Base-by-base conservation (phyloP, 2,797 vertebrate genomes). In the Phataginus tetradactyla region DNA sequence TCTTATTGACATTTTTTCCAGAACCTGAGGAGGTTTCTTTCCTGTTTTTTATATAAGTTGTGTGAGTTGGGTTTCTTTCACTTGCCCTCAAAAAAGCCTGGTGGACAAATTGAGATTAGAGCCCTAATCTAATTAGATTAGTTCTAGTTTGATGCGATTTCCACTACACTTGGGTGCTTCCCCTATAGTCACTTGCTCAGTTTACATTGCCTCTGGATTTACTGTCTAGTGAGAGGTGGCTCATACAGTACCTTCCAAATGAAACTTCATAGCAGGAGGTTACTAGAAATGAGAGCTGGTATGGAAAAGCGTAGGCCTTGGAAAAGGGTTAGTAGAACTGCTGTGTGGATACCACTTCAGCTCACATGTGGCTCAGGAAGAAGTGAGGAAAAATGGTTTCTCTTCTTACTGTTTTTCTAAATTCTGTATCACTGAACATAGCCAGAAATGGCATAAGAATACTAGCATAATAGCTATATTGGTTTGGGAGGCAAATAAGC, bases 1-100 rank as follows among this genome's bases (percentile, higher is more conserved):
- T 95, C 49, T 90, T 51, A 21, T 49, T 42, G 34, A 90, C 4
- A 29, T 27, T 49, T 91, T 86, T 79, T 57, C 25, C 25, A 68
- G 93, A 75, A 27, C 72, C 53, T 78, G 61, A 78, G 53, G 74
- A 88, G 15, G 23, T 39, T 91, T 90, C 87, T 69, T 88, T 92
- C 81, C 27, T 68, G 27, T 17, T 90, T 66, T 37, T 93, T 80
- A 25, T 10, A 8, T 77, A 55, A 61, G 21, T 89, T 83, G 34
- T 74, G 53, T 72, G 57, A 69, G 13, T 61, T 90, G 69, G 1
- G 11, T 53, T 79, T 64, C 49, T 71, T 64, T 92, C 10, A 55
- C 29, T 69, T 72, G 77, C 6, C 25, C 8, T 90, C 32, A 27
- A 25, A 42, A 51, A n/a, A 84, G 55, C 20, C 32, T 79, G 42